A percentile compares a stretch with the other conserved stretches of the same genome.
Conservation (phyloP, 2,888 invertebrate genomes). For the Operophtera brumata region DNA sequence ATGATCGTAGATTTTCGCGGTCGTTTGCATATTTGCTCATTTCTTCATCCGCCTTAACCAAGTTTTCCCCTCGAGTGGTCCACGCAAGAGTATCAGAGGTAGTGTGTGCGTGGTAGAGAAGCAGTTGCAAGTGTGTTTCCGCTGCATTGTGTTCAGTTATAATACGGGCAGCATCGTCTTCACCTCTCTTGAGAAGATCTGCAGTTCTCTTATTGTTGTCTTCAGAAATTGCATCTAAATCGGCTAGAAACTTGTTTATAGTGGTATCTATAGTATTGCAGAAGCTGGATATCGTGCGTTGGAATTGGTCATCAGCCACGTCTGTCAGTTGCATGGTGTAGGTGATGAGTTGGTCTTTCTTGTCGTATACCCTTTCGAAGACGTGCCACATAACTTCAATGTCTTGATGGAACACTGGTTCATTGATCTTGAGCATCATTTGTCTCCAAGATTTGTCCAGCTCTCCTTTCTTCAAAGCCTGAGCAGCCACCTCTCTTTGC, state of each 20-base stretch:
- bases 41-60: slow-evolving; percentile 72
- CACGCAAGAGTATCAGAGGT: slow-evolving; percentile 60
- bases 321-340: slow-evolving; percentile 80
- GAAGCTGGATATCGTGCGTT: slow-evolving; percentile 82
- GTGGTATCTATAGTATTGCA: slow-evolving; percentile 82
- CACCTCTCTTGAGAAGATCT: slow-evolving; percentile 49
- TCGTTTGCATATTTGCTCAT: slow-evolving; percentile 53
- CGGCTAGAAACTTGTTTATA: slow-evolving; percentile 71
- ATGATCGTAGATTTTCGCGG: slow-evolving; percentile 62
- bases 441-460: slow-evolving; percentile 63
- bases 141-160: slow-evolving; percentile 58
- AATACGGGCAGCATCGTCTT: slow-evolving; percentile 48
- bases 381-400: slow-evolving; percentile 68
- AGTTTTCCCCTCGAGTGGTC: slow-evolving; percentile 65
- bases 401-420: slow-evolving; percentile 64
- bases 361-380: slow-evolving; percentile 78
- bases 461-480: slow-evolving; percentile 49
- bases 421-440: slow-evolving; percentile 68
- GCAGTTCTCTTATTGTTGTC: slow-evolving; percentile 54
- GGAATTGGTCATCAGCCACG: slow-evolving; percentile 83
- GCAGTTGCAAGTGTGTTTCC: slow-evolving; percentile 67
- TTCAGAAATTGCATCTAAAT: slow-evolving; percentile 57
- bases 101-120: slow-evolving; percentile 61
- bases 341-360: slow-evolving; percentile 81
- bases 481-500: slow-evolving; percentile 59